Evolutionary conservation across 2,888 invertebrate genomes (phyloP), one percentile per base, ranked within the genome.

Genomic region (Troides aeacus): DNA sequence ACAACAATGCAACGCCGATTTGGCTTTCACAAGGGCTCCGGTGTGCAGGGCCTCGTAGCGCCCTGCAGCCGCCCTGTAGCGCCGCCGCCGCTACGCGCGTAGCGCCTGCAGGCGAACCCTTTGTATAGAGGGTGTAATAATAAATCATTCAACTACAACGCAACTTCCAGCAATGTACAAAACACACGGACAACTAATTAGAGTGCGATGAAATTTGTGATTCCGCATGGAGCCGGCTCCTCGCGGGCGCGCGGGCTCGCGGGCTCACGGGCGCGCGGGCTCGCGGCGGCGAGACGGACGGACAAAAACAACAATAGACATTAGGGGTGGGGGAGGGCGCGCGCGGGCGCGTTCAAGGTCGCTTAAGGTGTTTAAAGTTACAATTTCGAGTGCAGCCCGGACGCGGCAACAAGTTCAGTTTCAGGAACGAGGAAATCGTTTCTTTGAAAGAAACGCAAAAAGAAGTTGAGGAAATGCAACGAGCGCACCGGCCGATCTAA

Each of bases 81-180:
- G 30, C 42, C 57, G 21, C 21, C 21, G 21, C 21, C 46, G 64
- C 69, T 69, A 69, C 69, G 69, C n/a, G 18, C 69, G 69, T 69
- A 69, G 69, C 61, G 18, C 66, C 18, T 56, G 56, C 8, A 7
- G 46, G 12, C 46, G 10, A 46, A 2, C 46, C 46, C 46, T 46
- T 46, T 8, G 46, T 15, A 30, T 5, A 30, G 30, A 30, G 30
- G 4, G 30, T 30, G 5, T 30, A 30, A 30, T 30, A 30, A 30
- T 30, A 30, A 30, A 30, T 30, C 3, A 30, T 30, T 30, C 30
- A 30, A 30, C 30, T 30, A 3, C 30, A 30, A 30, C 30, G 30
- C 30, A 30, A 30, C 30, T 30, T 5, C 21, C 21, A 21, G 30
- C 30, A 30, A 30, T 5, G 5, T 30, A 30, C 30, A 30, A 5